Evolutionary conservation across 2,888 invertebrate genomes (phyloP), one percentile per base, ranked within the genome.

Genomic region (Tillus elongatus): DNA sequence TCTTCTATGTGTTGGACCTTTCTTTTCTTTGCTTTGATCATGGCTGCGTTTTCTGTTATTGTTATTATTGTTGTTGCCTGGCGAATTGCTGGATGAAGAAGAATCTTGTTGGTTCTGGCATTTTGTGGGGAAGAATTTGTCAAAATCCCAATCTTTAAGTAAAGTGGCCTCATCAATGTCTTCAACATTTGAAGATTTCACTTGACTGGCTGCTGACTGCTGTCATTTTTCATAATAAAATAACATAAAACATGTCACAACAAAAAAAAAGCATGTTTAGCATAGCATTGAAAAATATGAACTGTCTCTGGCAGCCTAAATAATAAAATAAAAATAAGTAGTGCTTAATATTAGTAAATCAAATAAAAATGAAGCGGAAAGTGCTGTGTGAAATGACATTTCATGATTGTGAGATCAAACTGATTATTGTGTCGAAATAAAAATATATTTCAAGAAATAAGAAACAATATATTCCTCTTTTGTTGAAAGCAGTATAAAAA

Each of bases 91-190:
- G 28, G 39, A 41, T 15, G 45, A 43, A 4, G 49, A 42, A 26
- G 46, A 33, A 14, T 26, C 38, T 6, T 37, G 31, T 4, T 42
- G 41, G 13, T 41, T 35, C 33, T 37, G 30, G 11, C 19, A 36
- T 35, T 39, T 28, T 35, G 32, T 39, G 15, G 80, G 83, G 66
- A 88, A 87, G 71, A 88, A 87, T 60, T 82, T 77, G 49, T 84
- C 83, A 66, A 88, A 82, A 68, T 88, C 83, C 88, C 87, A 88
- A 58, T 88, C 87, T 66, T 84, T 82, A 52, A 88, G 72, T 46
- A 88, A 73, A 36, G 80, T 79, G 44, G 83, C 82, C 63, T 86
- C 86, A 60, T 85, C 85, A 54, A 78, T 71, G 45, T 61, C 61
- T 46, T 58, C 58, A 26, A 51, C 56, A 38, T 42, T 48, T 33